Evolutionary conservation across 2,888 invertebrate genomes (phyloP).

Genomic region (Drosophila anomalata): DNA sequence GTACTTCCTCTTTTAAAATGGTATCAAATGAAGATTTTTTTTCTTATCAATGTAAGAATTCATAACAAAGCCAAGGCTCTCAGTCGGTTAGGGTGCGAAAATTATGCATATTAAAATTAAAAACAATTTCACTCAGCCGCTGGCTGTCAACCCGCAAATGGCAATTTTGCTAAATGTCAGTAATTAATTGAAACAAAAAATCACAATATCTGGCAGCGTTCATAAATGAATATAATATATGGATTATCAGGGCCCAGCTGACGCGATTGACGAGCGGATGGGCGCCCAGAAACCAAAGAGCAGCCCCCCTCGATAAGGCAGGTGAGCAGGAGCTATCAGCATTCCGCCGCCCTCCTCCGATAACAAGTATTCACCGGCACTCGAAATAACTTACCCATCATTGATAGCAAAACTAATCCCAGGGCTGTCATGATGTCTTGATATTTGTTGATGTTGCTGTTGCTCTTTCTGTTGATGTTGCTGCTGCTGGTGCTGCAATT

Average conservation of each 20-base stretch:
- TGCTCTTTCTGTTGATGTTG: constrained; percentile 11
- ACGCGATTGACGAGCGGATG: constrained; percentile 48
- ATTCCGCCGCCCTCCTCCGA: constrained; percentile 21
- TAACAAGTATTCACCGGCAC: constrained; percentile 30
- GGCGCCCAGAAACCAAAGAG: constrained; percentile 52
- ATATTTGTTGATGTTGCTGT: constrained; percentile 35
- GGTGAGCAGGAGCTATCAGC: background rate
- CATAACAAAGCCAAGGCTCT: constrained; percentile 6
- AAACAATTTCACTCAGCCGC: constrained; percentile 36
- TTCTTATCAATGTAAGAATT: background rate
- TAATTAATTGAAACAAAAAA: constrained; percentile 66
- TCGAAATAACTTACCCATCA: constrained; percentile 77
- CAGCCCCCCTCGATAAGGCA: background rate
- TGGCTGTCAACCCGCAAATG: constrained; percentile 47
- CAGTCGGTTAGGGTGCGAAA: constrained; percentile 26
- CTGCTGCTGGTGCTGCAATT: constrained; percentile 27
- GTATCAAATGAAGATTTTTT: background rate
- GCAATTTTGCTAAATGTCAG: constrained; percentile 63
- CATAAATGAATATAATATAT: constrained; percentile 31
- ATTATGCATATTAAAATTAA: constrained; percentile 52
- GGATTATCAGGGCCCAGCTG: constrained; percentile 20
- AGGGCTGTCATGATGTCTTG: constrained; percentile 63
- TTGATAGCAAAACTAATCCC: constrained; percentile 79
- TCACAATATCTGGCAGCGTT: constrained; percentile 41
- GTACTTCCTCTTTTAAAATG: no score